Base-by-base conservation (phyloP, 2,797 vertebrate species). In the Ceyx erithaca region DNA sequence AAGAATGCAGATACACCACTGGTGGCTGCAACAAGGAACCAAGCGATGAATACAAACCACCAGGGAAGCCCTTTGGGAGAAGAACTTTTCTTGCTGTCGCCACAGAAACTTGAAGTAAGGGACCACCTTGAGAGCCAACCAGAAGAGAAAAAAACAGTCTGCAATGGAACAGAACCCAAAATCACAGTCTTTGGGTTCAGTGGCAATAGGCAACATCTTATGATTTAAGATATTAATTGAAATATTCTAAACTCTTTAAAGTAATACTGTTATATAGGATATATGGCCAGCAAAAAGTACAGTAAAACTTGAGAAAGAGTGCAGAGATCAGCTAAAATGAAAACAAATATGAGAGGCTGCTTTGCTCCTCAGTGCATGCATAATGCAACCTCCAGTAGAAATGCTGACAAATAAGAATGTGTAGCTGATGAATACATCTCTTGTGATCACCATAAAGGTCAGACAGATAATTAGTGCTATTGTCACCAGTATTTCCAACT, bases 41-140 rank as follows among this genome's bases (percentile, higher is more conserved):
- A 99, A 54, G 98, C 99, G 8, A 99, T 94, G 73, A 99, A 98
- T 76, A 98, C 97, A 96, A 98, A 99, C 99, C 99, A 99, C 99
- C 98, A 99, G 12, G 99, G 99, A 79, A 99, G 97, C 35, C 99
- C 98, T 91, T 91, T 97, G 6, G 84, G 16, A 73, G 91, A 57
- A 30, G 62, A 43, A 49, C 89, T 96, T 87, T 97, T 98, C 95
- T 97, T 97, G 40, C 70, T 13, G 31, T 94, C 97, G 33, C 96
- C 94, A 2, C 96, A 95, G 63, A 97, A 96, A 86, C 97, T 97
- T 59, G 96, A 85, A 91, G 88, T 95, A 43, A 88, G 89, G 15
- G 96, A 96, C 22, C 89, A 94, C 67, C 97, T 89, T 92, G 85
- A 71, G 22, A 90, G 54, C n/a, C 31, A 94, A 83, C 3, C 41